Evolutionary conservation across 2,113 vertebrate species (phyloP), one percentile per base, ranked within the genome.

Genomic region (Phrynosoma platyrhinos): DNA sequence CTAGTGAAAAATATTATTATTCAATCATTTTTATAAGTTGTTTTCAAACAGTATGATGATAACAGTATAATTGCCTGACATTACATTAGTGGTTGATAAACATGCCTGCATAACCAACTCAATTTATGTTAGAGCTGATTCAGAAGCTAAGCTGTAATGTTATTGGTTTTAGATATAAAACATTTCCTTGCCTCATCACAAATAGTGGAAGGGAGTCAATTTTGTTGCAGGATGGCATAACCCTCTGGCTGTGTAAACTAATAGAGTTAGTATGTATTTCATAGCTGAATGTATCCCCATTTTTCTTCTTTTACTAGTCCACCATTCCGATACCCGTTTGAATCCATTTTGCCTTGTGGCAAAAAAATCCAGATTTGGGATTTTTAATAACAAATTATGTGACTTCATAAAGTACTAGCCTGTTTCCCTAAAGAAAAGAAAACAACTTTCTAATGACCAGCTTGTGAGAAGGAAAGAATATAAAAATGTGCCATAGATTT

Each of bases 31-130:
- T 84, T 69, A 79, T 7, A 80, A 9, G 6, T 80, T 84, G 5
- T 3, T 27, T n/a, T 87, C 3, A 47, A 47, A 47, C 47, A 47
- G 47, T 47, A 47, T 47, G 7, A 47, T 47, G 5, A 47, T 47
- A 47, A 47, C 82, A 36, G 79, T 89, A 36, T 55, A 82, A 66
- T 82, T 21, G 1, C 53, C 53, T 91, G n/a, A 86, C 27, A 5
- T 58, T 13, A 30, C 1, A 71, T 85, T 58, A 23, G n/a, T 62
- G 36, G 27, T 42, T 58, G 30, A 58, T 87, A 9, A 42, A 87
- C 27, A 64, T 75, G 23, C 9, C 13, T 75, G 2, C 32, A 42
- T 52, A 25, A 8, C 32, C 18, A 47, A 55, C 6, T 82, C 40
- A 32, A 52, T 74, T 7, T 27, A 23, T 42, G 58, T 36, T 64